Evolutionary conservation across 2,113 vertebrate genomes (phyloP), one percentile per base, ranked within the genome.

Genomic region (Hippocampus mohnikei): DNA sequence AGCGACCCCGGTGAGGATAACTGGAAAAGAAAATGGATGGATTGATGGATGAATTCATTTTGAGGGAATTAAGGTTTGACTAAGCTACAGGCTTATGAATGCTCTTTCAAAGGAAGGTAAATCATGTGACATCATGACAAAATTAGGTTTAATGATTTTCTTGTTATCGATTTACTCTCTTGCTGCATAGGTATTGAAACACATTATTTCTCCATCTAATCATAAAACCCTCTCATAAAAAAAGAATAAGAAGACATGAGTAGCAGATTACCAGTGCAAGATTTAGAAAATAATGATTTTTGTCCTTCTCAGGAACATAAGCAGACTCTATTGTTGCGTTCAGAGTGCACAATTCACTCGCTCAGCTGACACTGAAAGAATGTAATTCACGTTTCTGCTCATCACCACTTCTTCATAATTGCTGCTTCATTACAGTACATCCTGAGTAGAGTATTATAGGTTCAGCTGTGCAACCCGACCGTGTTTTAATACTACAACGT

Each of bases 401-500:
- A 21, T 50, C 33, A 21, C 60, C 40, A 18, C 52, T 75, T 67
- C 50, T 41, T 53, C 48, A 20, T 21, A 6, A 60, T 53, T 23
- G 41, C 40, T 60, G n/a, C 33, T 12, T 41, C 52, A 74, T 72
- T 42, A 65, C 3, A 7, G 64, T 27, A 46, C 15, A 37, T 21
- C 20, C 40, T 42, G 41, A 59, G 74, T 33, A 25, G 25, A 18
- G 18, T 61, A 71, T 46, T 70, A 20, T 33, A 64, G 56, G 63
- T 67, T 79, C 61, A 67, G 53, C 64, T 63, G 53, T 59, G 60
- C 67, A 53, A 44, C 29, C 44, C 3, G 10, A 2, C 75, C 69
- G 41, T 10, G 23, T 73, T 81, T 69, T 72, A 53, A 25, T 33
- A 23, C 71, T 69, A 70, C 56, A 70, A 21, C 61, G 42, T 46